Evolutionary conservation across 2,888 invertebrate species (phyloP).

Genomic region (Sphaeridia pumilis): DNA sequence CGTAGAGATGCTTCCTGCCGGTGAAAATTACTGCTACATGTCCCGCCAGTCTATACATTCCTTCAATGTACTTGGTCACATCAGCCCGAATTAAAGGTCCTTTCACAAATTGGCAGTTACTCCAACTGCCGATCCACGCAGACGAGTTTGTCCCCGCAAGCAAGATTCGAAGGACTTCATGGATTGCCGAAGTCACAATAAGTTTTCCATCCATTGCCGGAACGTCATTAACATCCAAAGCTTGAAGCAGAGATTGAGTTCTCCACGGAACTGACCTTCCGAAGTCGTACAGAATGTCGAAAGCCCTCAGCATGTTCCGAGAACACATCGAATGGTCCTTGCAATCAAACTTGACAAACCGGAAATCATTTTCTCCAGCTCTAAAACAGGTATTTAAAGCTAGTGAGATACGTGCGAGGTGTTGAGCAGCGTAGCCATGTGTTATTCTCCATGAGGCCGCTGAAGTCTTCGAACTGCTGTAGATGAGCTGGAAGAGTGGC

Average conservation of each 20-base stretch:
- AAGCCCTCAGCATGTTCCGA: neutral
- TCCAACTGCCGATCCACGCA: neutral
- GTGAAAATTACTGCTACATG: neutral
- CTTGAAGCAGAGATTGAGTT: neutral
- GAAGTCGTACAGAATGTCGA: neutral
- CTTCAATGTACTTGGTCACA: neutral
- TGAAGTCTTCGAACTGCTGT: too few relatives aligned
- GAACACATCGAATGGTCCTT: too few relatives aligned
- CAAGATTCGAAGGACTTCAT: neutral
- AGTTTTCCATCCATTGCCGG: neutral
- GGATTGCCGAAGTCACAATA: neutral
- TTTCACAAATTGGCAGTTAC: neutral
- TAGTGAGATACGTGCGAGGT: too few relatives aligned
- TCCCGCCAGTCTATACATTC: neutral
- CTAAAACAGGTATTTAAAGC: too few relatives aligned
- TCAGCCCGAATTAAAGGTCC: neutral
- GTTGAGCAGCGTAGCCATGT: too few relatives aligned
- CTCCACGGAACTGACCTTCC: neutral
- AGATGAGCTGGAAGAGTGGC: too few relatives aligned
- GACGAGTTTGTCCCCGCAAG: neutral
- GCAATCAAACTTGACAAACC: too few relatives aligned
- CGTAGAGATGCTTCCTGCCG: neutral
- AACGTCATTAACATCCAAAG: too few relatives aligned
- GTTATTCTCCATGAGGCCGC: too few relatives aligned
- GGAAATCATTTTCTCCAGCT: too few relatives aligned